Evolutionary conservation across 1,140 invertebrate species (phyloP), one percentile per base, ranked within the genome.

Genomic region (Cydia pomonella): DNA sequence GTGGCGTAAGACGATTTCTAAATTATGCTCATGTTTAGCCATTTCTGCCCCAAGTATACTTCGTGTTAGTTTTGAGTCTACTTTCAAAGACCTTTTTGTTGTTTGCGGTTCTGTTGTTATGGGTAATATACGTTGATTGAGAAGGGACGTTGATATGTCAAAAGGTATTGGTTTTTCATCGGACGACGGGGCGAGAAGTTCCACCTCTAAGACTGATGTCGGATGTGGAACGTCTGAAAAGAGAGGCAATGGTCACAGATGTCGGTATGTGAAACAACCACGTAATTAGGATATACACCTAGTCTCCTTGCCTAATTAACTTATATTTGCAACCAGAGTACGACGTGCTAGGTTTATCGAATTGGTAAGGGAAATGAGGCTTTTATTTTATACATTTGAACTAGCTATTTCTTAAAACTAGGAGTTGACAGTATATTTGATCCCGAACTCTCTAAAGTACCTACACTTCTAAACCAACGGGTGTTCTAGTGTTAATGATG

Each of bases 1-100:
- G 29, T 29, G 75, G 21, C 78, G 76, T 12, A 88, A 29, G 21
- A 87, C 75, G 1, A 77, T 80, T 13, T 75, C 64, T 5, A 88
- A 82, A 47, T 47, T 47, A 16, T 47, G 44, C 44, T 47, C 16
- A 47, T 47, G 44, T 47, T 16, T 47, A 47, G 44, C 44, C 44
- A 47, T 47, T 47, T 47, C 44, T 10, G 33, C 33, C 7, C 33
- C 33, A 10, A 38, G 33, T 38, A 38, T 10, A 38, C 33, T 38
- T 38, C 33, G 33, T 38, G 33, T 38, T 10, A 38, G 33, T 38
- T 38, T 38, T 38, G 33, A 38, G 33, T 38, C 33, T 38, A 38
- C 33, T 38, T 38, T 38, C 33, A 38, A 38, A 38, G 33, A 38
- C 33, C 33, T 38, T 38, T 38, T 47, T 47, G 44, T 47, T 47